These are phyloP conservation scores for Drosophila baimaii DNA, from an alignment of 1,140 invertebrate genomes.

Conservation along the genomic window DNA sequence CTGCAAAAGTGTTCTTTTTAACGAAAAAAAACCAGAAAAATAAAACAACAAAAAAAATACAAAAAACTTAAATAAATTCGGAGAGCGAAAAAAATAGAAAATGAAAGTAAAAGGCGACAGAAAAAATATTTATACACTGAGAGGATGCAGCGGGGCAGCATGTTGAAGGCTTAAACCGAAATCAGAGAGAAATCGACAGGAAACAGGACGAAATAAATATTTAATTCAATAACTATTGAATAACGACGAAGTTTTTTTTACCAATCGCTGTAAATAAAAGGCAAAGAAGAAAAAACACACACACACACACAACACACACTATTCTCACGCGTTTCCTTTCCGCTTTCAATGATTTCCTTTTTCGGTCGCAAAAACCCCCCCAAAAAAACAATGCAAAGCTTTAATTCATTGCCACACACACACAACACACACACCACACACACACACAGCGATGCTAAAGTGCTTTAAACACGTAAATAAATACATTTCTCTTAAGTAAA, in stretches of 20 bases:
- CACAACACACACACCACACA: background rate
- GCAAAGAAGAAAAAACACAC: conserved; percentile 39
- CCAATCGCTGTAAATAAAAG: conserved; percentile 69
- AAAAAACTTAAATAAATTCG: conserved; percentile 32
- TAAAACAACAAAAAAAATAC: conserved; percentile 24
- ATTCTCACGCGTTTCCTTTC: conserved; percentile 8
- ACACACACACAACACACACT: conserved; percentile 9
- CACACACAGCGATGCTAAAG: conserved; percentile 42
- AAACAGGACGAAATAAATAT: conserved; percentile 9
- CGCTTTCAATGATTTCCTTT: conserved; percentile 4
- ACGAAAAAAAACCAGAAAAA: conserved; percentile 40
- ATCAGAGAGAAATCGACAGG: conserved; percentile 14
- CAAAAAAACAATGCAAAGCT: conserved; percentile 46
- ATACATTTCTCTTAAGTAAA: conserved; percentile 35
- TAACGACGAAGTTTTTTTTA: conserved; percentile 41
- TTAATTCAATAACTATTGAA: conserved; percentile 40
- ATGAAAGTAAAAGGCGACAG: conserved; percentile 31
- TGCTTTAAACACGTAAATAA: conserved; percentile 37
- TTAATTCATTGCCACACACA: conserved; percentile 36
- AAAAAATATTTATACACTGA: conserved; percentile 69
- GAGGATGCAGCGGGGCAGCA: conserved; percentile 44
- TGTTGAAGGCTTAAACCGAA: conserved; percentile 59
- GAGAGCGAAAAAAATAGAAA: conserved; percentile 25
- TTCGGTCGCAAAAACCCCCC: conserved; percentile 11
- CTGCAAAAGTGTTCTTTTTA: conserved; percentile 70